These are phyloP conservation scores for Eutrigla gurnardus DNA, from an alignment of 2,797 vertebrate genomes.

Conservation along the genomic window DNA sequence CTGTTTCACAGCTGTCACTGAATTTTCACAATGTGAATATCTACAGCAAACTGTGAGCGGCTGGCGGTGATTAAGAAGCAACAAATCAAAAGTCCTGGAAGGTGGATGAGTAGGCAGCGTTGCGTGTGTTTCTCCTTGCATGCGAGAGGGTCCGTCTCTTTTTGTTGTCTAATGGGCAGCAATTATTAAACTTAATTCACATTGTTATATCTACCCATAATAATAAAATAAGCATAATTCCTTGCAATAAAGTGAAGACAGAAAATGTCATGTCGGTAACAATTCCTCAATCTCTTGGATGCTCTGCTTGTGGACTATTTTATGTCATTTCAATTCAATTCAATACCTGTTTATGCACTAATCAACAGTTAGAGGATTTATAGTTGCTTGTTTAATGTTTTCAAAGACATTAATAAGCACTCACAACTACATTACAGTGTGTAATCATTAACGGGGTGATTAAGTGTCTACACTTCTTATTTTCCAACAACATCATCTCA, in stretches of 20 bases:
- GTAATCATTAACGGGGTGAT: not conserved
- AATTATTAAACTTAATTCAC: not conserved
- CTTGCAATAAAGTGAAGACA: constrained; percentile 2
- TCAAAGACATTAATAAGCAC: not conserved
- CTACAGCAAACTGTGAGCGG: constrained; percentile 17
- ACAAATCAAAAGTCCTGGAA: constrained; percentile 53
- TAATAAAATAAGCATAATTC: constrained; percentile 24
- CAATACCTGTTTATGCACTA: not conserved
- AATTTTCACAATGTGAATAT: constrained; percentile 23
- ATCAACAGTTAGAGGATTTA: not conserved
- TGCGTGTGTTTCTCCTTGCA: constrained; percentile 27
- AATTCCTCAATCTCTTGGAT: not conserved
- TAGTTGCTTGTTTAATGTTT: not conserved
- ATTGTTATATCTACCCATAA: constrained; percentile 13
- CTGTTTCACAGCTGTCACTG: constrained; percentile 39
- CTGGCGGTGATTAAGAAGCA: constrained; percentile 63
- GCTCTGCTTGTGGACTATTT: not conserved
- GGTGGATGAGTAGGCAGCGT: constrained; percentile 29
- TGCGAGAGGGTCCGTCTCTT: constrained; percentile 16
- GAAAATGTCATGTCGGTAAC: not conserved
- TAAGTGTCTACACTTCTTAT: not conserved
- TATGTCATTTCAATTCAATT: too few species aligned
- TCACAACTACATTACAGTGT: not conserved
- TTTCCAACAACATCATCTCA: constrained; percentile 28
- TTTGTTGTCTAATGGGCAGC: constrained; percentile 10